Percentiles rank a stretch among this genome's conserved stretches.
Evolutionary conservation across 2,888 invertebrate species (phyloP).

Genomic region (Lithophane semibrunnea): DNA sequence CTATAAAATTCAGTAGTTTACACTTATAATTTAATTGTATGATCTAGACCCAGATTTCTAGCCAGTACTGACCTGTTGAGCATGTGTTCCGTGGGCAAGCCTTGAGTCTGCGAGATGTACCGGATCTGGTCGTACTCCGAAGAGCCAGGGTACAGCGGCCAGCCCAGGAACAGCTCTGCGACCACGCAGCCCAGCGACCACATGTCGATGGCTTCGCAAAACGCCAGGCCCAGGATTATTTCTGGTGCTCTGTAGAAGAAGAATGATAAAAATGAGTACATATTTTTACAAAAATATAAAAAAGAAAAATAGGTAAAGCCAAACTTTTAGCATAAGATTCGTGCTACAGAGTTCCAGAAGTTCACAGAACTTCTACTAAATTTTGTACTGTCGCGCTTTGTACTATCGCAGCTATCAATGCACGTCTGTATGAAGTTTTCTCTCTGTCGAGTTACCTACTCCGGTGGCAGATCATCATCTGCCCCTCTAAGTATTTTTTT

Average conservation of each 20-base stretch:
- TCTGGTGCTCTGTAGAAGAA: slow-evolving; percentile 94
- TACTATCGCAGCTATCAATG: neutral
- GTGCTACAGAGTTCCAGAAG: no score
- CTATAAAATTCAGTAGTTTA: no score
- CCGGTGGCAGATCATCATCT: neutral
- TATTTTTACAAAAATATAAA: neutral
- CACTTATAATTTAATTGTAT: no score
- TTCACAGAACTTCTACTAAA: neutral
- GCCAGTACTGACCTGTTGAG: slow-evolving; percentile 94
- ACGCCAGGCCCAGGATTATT: slow-evolving; percentile 98
- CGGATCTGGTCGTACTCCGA: slow-evolving; percentile 99
- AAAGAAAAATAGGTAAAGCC: neutral
- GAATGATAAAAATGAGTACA: neutral
- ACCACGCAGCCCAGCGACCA: slow-evolving; percentile 99
- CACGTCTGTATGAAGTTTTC: neutral
- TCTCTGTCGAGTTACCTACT: neutral
- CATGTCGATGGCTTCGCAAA: slow-evolving; percentile 99
- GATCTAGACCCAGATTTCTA: no score
- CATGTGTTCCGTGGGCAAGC: slow-evolving; percentile 99
- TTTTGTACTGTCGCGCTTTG: neutral
- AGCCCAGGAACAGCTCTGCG: slow-evolving; percentile 99
- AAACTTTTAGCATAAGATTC: no score
- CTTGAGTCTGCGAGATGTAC: slow-evolving; percentile 99
- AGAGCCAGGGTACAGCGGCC: slow-evolving; percentile 99
- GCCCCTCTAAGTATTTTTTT: neutral